Percentiles rank a stretch among this genome's conserved stretches.
Conservation (phyloP, 2,888 invertebrate genomes). For the Gymnoscelis rufifasciata region DNA sequence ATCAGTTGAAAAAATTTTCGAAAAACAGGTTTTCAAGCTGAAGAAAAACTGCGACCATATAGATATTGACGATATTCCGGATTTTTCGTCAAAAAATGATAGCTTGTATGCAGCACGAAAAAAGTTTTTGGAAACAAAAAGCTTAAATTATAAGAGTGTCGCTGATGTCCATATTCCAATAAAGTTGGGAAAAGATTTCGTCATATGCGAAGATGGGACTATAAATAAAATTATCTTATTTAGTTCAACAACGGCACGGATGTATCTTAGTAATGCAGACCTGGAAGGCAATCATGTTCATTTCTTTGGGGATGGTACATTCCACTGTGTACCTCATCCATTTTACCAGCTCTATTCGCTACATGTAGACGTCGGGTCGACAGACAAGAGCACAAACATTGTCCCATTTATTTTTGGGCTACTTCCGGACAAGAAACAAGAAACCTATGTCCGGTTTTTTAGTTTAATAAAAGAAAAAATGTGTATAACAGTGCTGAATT, state of each 20-base stretch:
- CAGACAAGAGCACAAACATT: no score
- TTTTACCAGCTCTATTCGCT: conserved; percentile 5
- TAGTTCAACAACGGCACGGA: conserved; percentile 11
- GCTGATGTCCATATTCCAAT: conserved; percentile 12
- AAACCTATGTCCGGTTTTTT: conserved; percentile 5
- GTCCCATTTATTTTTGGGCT: conserved; percentile 13
- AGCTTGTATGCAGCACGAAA: conserved; percentile 14
- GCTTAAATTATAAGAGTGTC: conserved; percentile 11
- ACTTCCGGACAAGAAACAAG: conserved; percentile 2
- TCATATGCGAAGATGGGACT: conserved; percentile 13
- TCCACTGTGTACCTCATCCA: conserved; percentile 1
- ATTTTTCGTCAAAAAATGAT: conserved; percentile 15
- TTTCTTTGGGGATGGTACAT: conserved; percentile 14
- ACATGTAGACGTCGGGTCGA: conserved; percentile 4
- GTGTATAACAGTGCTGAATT: conserved; percentile 1
- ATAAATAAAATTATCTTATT: conserved; percentile 12
- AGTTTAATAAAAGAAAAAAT: conserved; percentile 3
- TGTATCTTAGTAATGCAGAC: conserved; percentile 10
- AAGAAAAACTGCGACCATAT: conserved; percentile 11
- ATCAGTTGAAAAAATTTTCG: conserved; percentile 8
- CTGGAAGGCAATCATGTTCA: not conserved
- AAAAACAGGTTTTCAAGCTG: conserved; percentile 10
- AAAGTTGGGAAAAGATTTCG: conserved; percentile 9
- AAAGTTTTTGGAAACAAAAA: conserved; percentile 16
- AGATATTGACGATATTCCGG: conserved; percentile 13